phyloP scores from a whole-genome alignment of 2,113 vertebrate genomes.

The Anthoscopus minutus region DNA sequence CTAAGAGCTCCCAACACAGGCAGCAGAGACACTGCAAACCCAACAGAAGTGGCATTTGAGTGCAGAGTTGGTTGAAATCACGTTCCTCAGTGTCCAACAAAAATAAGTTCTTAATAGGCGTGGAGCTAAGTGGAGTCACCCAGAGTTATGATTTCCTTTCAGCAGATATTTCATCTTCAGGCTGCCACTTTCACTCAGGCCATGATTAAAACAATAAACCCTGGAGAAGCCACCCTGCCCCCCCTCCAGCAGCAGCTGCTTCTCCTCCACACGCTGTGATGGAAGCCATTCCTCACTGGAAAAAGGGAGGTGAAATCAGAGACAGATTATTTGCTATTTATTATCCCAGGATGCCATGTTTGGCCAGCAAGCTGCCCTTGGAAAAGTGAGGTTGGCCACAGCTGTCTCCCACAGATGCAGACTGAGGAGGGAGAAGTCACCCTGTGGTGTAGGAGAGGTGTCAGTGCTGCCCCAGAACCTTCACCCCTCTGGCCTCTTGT shows the following conservation, averaged over 20 bases:
- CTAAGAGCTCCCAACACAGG: background rate
- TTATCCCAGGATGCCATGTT: conserved; percentile 49
- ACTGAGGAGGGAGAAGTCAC: background rate
- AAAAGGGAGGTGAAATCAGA: conserved; percentile 63
- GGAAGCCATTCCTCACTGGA: background rate
- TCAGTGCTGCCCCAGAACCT: background rate
- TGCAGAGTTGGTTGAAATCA: background rate
- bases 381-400: background rate
- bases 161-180: conserved; percentile 61
- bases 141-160: conserved; percentile 65
- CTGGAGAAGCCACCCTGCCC: background rate
- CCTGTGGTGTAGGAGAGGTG: background rate
- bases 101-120: conserved; percentile 32
- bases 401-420: background rate
- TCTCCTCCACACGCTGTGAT: background rate
- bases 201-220: conserved; percentile 78
- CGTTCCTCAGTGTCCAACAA: background rate
- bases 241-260: conserved; percentile 57
- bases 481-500: background rate
- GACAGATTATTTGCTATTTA: conserved; percentile 60
- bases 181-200: conserved; percentile 71
- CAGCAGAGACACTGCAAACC: background rate
- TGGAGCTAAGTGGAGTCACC: conserved; percentile 61
- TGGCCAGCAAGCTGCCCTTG: conserved; percentile 60
- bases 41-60: background rate